Evolutionary conservation across 2,888 invertebrate genomes (phyloP).

Genomic region (Himalopsyche tibetana): DNA sequence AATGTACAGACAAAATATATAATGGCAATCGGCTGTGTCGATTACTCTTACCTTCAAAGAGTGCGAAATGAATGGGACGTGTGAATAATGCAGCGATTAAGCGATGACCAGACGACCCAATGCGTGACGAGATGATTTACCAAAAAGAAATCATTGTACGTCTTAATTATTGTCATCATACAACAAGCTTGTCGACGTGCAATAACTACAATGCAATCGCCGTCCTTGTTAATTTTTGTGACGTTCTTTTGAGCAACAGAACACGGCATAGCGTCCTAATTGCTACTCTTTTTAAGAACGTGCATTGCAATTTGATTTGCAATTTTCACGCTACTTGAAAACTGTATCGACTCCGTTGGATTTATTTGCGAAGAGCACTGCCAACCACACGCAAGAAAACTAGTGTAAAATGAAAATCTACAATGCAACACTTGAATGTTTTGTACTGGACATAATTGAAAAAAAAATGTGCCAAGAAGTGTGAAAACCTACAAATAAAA

Average conservation of each 20-base stretch:
- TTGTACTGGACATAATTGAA: too few relatives aligned
- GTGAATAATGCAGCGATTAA: slow-evolving; percentile 14
- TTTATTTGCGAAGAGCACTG: too few relatives aligned
- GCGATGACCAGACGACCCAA: not conserved
- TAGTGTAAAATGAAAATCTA: too few relatives aligned
- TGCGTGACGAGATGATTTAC: slow-evolving; percentile 7
- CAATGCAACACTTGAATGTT: too few relatives aligned
- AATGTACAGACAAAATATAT: not conserved
- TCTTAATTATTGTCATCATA: slow-evolving; percentile 2
- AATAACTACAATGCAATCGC: slow-evolving; percentile 13
- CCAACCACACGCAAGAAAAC: too few relatives aligned
- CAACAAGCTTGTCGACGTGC: slow-evolving; percentile 11
- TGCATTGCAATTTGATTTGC: not conserved
- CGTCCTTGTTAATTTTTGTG: slow-evolving; percentile 3
- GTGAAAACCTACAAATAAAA: too few relatives aligned
- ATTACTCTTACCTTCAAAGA: not conserved
- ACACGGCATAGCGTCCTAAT: not conserved
- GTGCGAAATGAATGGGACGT: slow-evolving; percentile 25
- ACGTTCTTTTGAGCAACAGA: slow-evolving; percentile 1
- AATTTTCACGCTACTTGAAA: slow-evolving; percentile 4
- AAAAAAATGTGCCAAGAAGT: too few relatives aligned
- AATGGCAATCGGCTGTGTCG: not conserved
- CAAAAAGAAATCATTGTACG: slow-evolving; percentile 22
- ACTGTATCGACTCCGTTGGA: too few relatives aligned
- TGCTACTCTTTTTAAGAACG: slow-evolving; percentile 3